Evolutionary conservation across 2,888 invertebrate genomes (phyloP).

Genomic region (Periphyllus acericola): DNA sequence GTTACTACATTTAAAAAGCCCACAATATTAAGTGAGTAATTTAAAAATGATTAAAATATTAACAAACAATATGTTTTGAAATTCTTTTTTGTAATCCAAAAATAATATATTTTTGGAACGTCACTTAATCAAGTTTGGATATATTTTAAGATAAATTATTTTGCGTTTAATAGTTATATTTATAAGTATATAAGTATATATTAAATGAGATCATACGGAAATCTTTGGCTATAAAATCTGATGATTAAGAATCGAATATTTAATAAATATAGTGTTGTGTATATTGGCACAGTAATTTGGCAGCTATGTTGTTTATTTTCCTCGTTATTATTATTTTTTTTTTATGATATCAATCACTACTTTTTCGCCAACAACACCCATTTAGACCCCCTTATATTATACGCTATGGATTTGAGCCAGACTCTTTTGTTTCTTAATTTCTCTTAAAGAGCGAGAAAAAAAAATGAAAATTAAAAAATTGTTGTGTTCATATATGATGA

Average conservation of each 20-base stretch:
- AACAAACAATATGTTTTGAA: too few relatives aligned
- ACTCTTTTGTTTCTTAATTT: slow-evolving; percentile 5
- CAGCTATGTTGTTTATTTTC: slow-evolving; percentile 9
- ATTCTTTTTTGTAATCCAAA: too few relatives aligned
- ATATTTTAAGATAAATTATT: too few relatives aligned
- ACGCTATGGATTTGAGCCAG: slow-evolving; percentile 53
- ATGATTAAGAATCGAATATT: slow-evolving; percentile 6
- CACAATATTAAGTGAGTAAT: too few relatives aligned
- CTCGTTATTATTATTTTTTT: slow-evolving; percentile 33
- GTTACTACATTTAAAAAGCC: too few relatives aligned
- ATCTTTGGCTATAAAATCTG: slow-evolving; percentile 1
- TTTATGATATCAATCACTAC: slow-evolving; percentile 7
- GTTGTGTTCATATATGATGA: background rate
- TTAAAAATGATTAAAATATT: too few relatives aligned
- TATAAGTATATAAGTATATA: too few relatives aligned
- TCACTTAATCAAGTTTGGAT: too few relatives aligned
- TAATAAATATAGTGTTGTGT: slow-evolving; percentile 13
- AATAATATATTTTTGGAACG: too few relatives aligned
- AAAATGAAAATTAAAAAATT: background rate
- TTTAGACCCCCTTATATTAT: slow-evolving; percentile 6
- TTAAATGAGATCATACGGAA: too few relatives aligned
- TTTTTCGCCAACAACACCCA: slow-evolving; percentile 15
- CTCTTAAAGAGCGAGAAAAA: background rate
- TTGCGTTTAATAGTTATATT: too few relatives aligned
- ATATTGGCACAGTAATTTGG: slow-evolving; percentile 49